Base-by-base conservation (phyloP, 2,113 vertebrate genomes). In the Balaeniceps rex region DNA sequence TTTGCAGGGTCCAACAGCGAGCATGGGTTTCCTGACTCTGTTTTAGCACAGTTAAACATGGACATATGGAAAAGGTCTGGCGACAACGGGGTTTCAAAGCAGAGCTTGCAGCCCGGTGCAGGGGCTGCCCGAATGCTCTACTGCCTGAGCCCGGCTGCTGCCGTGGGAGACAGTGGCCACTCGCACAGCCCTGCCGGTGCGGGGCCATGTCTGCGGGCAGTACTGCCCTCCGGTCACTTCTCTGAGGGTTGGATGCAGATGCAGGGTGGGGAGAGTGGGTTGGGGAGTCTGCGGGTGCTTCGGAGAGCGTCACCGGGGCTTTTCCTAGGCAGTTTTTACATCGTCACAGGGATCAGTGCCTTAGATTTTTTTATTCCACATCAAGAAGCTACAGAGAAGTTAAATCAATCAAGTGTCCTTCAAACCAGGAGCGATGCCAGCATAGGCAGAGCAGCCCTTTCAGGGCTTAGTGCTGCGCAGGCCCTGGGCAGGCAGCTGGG, bases 1-100 rank as follows among this genome's bases (percentile, higher is more conserved):
- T 68, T 31, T 23, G 47, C 8, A 10, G n/a, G 33, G 14, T 28
- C 57, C 23, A 6, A 12, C 7, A 60, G 54, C 0, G 3, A 40
- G 28, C 0, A 0, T 0, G 3, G 17, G 14, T 47, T 57, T 65
- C 46, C 78, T 31, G n/a, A 13, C 3, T 14, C 60, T 0, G 0
- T 38, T 34, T 33, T 7, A 64, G 28, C 49, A 7, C 21, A 19
- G 44, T 14, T 54, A 34, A 33, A 10, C n/a, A 15, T 1, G 19
- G 46, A 29, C 7, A 5, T 10, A 23, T 2, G 66, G 61, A 31
- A 29, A 34, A 40, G 66, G 13, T 15, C 21, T 33, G 44, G 28
- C 31, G 23, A 33, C 21, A 6, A 47, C 1, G 0, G 28, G 33
- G 6, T 29, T 47, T 19, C 36, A 6, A 28, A 29, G 21, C 1